Evolutionary conservation across 2,888 invertebrate species (phyloP), one percentile per base, ranked within the genome.

Genomic region (Acronicta aceris): DNA sequence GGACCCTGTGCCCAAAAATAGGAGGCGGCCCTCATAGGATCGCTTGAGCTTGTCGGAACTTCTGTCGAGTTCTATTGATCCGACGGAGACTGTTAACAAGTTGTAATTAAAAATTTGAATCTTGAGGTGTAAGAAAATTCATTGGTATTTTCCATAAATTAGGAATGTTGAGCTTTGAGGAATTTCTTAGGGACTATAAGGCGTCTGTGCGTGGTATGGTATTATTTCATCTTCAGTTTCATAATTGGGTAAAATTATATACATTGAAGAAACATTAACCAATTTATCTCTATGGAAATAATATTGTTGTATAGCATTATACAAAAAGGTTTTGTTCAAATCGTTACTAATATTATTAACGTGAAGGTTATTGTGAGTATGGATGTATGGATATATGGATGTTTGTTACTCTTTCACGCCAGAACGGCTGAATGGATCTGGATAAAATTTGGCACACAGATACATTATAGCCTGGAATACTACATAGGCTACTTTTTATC

Each of bases 31-130:
- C 60, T 59, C 58, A 43, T 41, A 54, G 62, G 45, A 69, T 46
- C 59, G 62, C 61, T 64, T 49, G 58, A 42, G 30, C 43, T 27
- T 42, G 61, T 55, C 27, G 58, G 51, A 78, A 71, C 57, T 71
- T 78, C 51, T 48, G 50, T 47, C 30, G 48, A 57, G 55, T 59
- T 59, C 51, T 45, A 54, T 65, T 65, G 59, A 59, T 63, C 55
- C 59, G 59, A 64, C 55, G 65, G 54, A 51, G 65, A 61, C 58
- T 73, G 48, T 68, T 73, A 73, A 49, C 61, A 72, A 73, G 57
- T 67, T 52, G 59, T 76, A 76, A 72, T 72, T 71, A 73, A 73
- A 73, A 67, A 46, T 64, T 60, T 63, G 59, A 66, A 67, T 67
- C 46, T 54, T 46, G 36, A 69, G 47, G 63, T 69, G 74, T 70